Evolutionary conservation across 2,888 invertebrate species (phyloP), one percentile per base, ranked within the genome.

Genomic region (Emmelina monodactyla): DNA sequence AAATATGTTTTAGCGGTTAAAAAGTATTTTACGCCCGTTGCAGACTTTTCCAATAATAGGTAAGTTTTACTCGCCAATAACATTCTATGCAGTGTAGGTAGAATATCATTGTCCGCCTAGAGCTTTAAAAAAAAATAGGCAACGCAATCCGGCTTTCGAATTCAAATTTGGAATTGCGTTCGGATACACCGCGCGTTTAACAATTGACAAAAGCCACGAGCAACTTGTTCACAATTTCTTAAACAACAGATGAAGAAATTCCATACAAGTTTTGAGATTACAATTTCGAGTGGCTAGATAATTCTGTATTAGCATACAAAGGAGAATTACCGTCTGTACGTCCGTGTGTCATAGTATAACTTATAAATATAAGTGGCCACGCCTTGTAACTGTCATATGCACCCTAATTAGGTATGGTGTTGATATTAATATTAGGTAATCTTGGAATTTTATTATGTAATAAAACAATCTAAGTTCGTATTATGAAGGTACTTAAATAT

Each of bases 271-370:
- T 71, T 62, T 54, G 58, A 78, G 79, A 78, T 79, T 76, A 79
- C 72, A 73, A 75, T 79, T 79, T 75, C 65, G 70, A 69, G 62
- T 58, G 65, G 70, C 73, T 78, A 78, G 78, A 79, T 78, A 75
- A 79, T 78, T 78, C 71, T 62, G 62, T 66, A 70, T 75, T 79
- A 69, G 75, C 78, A 79, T 79, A 79, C 78, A 79, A 79, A 76
- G 76, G 75, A 65, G 72, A 63, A 73, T 75, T 75, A 75, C 75
- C 64, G 69, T 63, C 53, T 61, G 63, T 67, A 63, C 64, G 70
- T 71, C 60, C 67, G 70, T 69, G 58, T 72, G 71, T 69, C 70
- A 63, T 55, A 55, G 55, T 35, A 32, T 34, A 53, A 60, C 63
- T 59, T 65, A 59, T 62, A 62, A 29, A 65, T 62, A 62, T 62